A percentile compares a stretch with the other conserved stretches of the same genome.
phyloP scores from a whole-genome alignment of 2,113 vertebrate genomes.

The Glareola pratincola region DNA sequence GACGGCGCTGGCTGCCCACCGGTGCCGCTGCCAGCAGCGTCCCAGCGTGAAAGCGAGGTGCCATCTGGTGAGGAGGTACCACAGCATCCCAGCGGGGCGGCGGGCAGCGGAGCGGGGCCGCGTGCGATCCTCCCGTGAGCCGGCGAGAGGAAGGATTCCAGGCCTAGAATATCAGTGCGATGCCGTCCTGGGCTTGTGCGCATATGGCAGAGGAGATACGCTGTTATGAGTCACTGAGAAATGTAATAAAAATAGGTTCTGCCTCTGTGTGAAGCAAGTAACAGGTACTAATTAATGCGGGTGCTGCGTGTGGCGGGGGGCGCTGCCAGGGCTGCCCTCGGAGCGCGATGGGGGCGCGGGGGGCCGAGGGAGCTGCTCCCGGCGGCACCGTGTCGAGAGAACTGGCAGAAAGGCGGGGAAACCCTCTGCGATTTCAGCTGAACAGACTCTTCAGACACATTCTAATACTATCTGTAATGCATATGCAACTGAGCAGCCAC shows the following conservation, averaged over 20 bases:
- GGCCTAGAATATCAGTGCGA: slow-evolving; percentile 51
- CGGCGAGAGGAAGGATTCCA: slow-evolving; percentile 54
- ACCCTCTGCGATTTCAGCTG: not conserved
- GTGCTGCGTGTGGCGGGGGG: not conserved
- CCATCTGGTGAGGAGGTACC: slow-evolving; percentile 64
- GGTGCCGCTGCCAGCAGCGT: slow-evolving; percentile 58
- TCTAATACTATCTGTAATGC: slow-evolving; percentile 33
- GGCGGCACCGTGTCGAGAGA: not conserved
- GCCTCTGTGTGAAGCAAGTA: slow-evolving; percentile 21
- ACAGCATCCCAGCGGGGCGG: slow-evolving; percentile 52
- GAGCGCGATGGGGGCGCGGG: not conserved
- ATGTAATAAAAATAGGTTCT: slow-evolving; percentile 17
- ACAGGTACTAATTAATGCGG: slow-evolving; percentile 1
- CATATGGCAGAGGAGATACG: slow-evolving; percentile 38
- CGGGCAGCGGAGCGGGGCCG: slow-evolving; percentile 36
- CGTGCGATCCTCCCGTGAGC: slow-evolving; percentile 43
- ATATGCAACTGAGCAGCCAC: slow-evolving; percentile 14
- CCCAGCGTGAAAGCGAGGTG: slow-evolving; percentile 5
- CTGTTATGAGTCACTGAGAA: slow-evolving; percentile 37
- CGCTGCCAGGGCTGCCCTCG: not conserved
- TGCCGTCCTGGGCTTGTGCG: slow-evolving; percentile 56
- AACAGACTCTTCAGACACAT: slow-evolving; percentile 7
- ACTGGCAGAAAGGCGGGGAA: not conserved
- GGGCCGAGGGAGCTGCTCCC: not conserved
- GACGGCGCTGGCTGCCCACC: slow-evolving; percentile 23